Evolutionary conservation across 2,113 vertebrate species (phyloP).

Genomic region (Leucosticte australis): DNA sequence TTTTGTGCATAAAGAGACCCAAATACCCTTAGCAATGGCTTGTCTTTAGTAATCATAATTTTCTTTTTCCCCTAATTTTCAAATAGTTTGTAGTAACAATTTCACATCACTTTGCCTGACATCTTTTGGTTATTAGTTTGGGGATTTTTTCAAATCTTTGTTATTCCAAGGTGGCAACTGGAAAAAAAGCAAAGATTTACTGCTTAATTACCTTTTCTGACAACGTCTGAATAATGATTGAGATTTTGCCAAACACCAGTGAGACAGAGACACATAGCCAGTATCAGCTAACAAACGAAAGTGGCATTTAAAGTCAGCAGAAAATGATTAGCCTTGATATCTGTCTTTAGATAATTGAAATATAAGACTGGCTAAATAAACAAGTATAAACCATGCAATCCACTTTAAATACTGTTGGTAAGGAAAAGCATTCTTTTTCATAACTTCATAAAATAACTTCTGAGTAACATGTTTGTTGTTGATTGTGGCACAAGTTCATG

Average conservation of each 20-base stretch:
- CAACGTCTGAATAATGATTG: background rate
- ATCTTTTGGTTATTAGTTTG: background rate
- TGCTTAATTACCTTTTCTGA: constrained; percentile 21
- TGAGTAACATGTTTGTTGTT: background rate
- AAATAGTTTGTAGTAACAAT: constrained; percentile 12
- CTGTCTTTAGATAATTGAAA: background rate
- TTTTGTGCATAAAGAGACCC: constrained; percentile 44
- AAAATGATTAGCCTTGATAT: background rate
- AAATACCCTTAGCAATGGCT: constrained; percentile 51
- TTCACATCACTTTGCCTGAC: background rate
- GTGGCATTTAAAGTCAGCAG: background rate
- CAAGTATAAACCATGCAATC: background rate
- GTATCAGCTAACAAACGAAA: background rate
- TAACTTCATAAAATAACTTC: background rate
- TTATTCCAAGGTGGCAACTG: background rate
- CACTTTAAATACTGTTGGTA: background rate
- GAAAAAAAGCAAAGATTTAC: background rate
- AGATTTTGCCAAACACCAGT: constrained; percentile 3
- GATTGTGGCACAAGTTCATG: background rate
- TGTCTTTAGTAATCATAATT: constrained; percentile 45
- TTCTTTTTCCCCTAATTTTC: constrained; percentile 33
- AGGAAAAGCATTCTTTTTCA: background rate
- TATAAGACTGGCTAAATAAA: background rate
- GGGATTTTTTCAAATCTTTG: background rate
- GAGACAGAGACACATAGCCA: background rate